Percentiles rank a stretch among this genome's conserved stretches.
Evolutionary conservation across 2,113 vertebrate genomes (phyloP).

Genomic region (Heterotis niloticus): DNA sequence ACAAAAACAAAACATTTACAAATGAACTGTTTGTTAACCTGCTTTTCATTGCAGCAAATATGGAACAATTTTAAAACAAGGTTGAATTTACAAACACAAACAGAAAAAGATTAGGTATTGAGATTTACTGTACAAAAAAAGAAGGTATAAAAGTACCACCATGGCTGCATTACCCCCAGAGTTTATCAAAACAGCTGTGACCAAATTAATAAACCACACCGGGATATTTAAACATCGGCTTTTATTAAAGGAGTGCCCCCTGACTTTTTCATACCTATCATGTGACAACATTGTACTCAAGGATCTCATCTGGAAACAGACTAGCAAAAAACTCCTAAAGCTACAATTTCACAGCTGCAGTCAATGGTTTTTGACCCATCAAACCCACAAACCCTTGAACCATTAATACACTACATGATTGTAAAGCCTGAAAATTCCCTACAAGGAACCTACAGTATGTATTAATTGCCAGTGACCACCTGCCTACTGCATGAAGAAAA

Average conservation of each 20-base stretch:
- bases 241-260: background rate
- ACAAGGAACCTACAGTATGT: too few relatives aligned
- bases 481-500: too few relatives aligned
- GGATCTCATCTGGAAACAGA: background rate
- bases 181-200: background rate
- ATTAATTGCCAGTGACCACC: too few relatives aligned
- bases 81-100: background rate
- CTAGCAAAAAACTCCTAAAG: background rate
- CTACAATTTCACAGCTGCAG: background rate
- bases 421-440: too few relatives aligned
- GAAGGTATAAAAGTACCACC: background rate
- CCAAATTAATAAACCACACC: background rate
- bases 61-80: background rate
- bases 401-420: background rate
- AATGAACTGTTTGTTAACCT: background rate
- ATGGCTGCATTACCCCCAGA: background rate
- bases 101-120: background rate
- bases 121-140: background rate
- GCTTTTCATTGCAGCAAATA: conserved; percentile 8
- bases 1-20: background rate
- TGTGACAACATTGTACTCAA: background rate
- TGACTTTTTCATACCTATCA: too few relatives aligned
- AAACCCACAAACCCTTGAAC: background rate
- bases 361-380: background rate
- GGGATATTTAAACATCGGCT: conserved; percentile 4